Evolutionary conservation across 2,888 invertebrate genomes (phyloP).

Genomic region (Euzophera pinguis): DNA sequence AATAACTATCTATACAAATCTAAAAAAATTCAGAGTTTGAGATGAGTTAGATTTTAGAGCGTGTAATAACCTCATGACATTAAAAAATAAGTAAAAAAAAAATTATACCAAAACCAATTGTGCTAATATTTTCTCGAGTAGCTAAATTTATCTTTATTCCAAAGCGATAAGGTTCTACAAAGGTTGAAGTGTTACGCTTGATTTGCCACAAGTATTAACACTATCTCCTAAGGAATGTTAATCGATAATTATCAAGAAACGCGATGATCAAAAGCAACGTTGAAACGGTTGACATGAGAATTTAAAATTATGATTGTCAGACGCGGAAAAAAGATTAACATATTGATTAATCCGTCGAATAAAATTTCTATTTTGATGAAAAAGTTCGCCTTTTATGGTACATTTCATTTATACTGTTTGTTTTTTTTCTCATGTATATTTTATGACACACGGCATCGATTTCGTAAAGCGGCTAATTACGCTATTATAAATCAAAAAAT

Average conservation of each 20-base stretch:
- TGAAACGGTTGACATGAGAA: neutral
- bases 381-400: neutral
- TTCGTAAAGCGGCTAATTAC: too few relatives aligned
- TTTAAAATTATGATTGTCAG: neutral
- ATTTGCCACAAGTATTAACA: neutral
- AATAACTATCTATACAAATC: too few relatives aligned
- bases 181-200: neutral
- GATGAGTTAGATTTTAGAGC: too few relatives aligned
- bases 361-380: neutral
- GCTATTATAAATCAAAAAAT: too few relatives aligned
- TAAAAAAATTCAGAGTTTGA: too few relatives aligned
- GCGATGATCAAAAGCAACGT: neutral
- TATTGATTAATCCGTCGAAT: neutral
- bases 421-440: neutral
- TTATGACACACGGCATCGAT: too few relatives aligned
- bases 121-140: neutral
- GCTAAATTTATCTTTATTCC: neutral
- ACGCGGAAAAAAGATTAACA: neutral
- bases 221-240: neutral
- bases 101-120: too few relatives aligned
- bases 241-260: conserved; percentile 2
- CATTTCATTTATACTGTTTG: too few relatives aligned
- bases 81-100: too few relatives aligned
- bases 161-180: neutral
- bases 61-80: too few relatives aligned